Percentiles rank a stretch among this genome's conserved stretches.
Conservation (phyloP, 2,797 vertebrate species). For the Hydrocynus forskahlii region DNA sequence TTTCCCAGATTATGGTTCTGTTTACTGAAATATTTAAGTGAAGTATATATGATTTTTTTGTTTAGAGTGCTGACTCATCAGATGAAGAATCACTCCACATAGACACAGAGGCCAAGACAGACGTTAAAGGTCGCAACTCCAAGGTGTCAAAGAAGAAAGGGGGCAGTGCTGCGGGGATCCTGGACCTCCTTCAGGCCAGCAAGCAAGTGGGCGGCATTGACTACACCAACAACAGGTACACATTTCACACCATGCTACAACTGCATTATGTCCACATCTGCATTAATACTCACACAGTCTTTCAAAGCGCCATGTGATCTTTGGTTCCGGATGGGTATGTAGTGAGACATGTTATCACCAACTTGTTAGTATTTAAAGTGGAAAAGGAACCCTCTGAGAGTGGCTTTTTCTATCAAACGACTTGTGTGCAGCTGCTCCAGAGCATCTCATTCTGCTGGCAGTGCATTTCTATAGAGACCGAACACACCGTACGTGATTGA, state of each 20-base stretch:
- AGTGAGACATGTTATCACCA: background rate
- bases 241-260: background rate
- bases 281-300: background rate
- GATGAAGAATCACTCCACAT: constrained; percentile 96
- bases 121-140: constrained; percentile 84
- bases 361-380: background rate
- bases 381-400: too few relatives aligned
- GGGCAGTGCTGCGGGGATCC: constrained; percentile 88
- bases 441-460: background rate
- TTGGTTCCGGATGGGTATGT: background rate
- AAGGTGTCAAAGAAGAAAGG: constrained; percentile 91
- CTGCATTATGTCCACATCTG: constrained; percentile 19
- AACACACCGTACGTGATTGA: background rate
- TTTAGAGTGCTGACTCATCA: constrained; percentile 87
- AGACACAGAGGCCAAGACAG: constrained; percentile 87
- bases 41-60: background rate
- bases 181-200: constrained; percentile 97
- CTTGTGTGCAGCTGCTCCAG: background rate
- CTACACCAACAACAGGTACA: constrained; percentile 95
- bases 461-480: background rate
- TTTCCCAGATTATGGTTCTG: background rate
- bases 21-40: background rate
- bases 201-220: constrained; percentile 98
- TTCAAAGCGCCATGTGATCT: background rate
- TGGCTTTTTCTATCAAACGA: too few relatives aligned